Percentiles rank a stretch among this genome's conserved stretches.
phyloP scores from a whole-genome alignment of 1,140 invertebrate species.

The Agrilus planipennis region DNA sequence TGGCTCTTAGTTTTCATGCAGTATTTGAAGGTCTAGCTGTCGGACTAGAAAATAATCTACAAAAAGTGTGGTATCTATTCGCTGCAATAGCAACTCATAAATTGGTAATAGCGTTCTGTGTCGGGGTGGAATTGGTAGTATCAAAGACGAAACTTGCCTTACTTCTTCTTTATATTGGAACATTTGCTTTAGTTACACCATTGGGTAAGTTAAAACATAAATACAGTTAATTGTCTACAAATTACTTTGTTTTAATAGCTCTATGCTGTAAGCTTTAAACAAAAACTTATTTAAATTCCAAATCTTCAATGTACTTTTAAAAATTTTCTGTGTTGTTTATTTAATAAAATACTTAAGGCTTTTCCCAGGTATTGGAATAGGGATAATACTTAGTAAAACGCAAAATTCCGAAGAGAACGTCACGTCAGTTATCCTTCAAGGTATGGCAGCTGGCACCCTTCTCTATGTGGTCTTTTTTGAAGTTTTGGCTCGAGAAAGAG shows the following conservation, averaged over 20 bases:
- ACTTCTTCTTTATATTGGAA: slow-evolving; percentile 55
- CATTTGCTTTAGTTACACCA: slow-evolving; percentile 69
- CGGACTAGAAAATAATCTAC: slow-evolving; percentile 52
- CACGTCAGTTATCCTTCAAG: slow-evolving; percentile 59
- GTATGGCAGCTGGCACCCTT: slow-evolving; percentile 75
- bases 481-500: slow-evolving; percentile 65
- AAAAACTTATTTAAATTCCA: not conserved
- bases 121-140: slow-evolving; percentile 65
- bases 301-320: not conserved
- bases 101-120: slow-evolving; percentile 78
- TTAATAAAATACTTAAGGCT: not conserved
- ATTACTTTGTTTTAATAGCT: not conserved
- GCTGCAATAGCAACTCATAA: slow-evolving; percentile 80
- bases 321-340: not conserved
- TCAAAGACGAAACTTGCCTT: slow-evolving; percentile 49
- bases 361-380: slow-evolving; percentile 49
- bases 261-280: not conserved
- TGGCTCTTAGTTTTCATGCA: slow-evolving; percentile 69
- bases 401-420: slow-evolving; percentile 45
- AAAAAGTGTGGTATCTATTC: slow-evolving; percentile 57
- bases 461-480: slow-evolving; percentile 88
- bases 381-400: slow-evolving; percentile 48
- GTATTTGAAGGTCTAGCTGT: slow-evolving; percentile 74
- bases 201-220: slow-evolving; percentile 37
- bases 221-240: not conserved